Evolutionary conservation across 2,888 invertebrate genomes (phyloP), one percentile per base, ranked within the genome.

Genomic region (Eristalinus aeneus): DNA sequence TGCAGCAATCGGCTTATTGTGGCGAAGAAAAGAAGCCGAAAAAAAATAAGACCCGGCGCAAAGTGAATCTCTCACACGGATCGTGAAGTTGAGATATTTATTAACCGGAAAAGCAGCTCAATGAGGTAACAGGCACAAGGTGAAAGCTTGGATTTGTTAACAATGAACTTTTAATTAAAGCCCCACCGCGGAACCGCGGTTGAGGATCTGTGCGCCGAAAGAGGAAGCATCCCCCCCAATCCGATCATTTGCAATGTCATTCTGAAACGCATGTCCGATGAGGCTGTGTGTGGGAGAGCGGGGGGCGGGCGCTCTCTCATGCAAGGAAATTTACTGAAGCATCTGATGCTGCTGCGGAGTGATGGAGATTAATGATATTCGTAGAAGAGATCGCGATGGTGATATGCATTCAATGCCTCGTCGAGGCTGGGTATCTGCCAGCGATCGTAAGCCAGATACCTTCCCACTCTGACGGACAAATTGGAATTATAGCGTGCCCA

Each of bases 291-390:
- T 4, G 12, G 39, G 39, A n/a, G n/a, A n/a, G n/a, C n/a, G 39
- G 12, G 8, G 46, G 46, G 16, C 16, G 6, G 46, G 11, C 63
- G 68, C 16, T 46, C 68, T 68, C 34, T 63, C 63, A 68, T 68
- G 73, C 67, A 67, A 60, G 39, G 67, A 73, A 79, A 63, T 61
- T 68, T 67, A 36, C 61, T 73, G 67, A 61, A 63, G 67, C 73
- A 74, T 79, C 65, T 72, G 60, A 39, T 27, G 61, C 46, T 31
- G 31, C 16, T 65, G 46, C 23, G 56, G 32, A 74, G 68, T 80
- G 56, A 80, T 80, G 80, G 74, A 80, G 80, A 80, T 74, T 80
- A 80, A 80, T 80, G 79, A 71, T 68, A 16, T 80, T 63, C 74
- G 39, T 34, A 68, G 79, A 79, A 68, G 23, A 22, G 74, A 68